Conservation (phyloP, 2,113 vertebrate species). For the Aepyceros melampus region DNA sequence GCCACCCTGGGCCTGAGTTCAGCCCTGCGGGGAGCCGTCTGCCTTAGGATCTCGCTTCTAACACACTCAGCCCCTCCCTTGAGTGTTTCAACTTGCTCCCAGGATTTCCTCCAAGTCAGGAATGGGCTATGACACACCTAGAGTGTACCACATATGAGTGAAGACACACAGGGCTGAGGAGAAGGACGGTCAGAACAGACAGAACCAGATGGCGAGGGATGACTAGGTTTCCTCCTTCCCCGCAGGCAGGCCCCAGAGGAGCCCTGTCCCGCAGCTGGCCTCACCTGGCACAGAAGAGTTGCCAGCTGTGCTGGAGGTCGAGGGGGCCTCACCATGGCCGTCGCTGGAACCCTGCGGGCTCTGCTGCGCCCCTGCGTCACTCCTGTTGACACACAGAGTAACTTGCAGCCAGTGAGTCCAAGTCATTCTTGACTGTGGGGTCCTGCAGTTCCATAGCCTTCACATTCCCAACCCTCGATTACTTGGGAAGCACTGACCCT, state of each 20-base stretch:
- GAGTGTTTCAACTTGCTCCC: background rate
- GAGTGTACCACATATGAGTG: background rate
- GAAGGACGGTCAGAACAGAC: background rate
- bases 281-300: constrained; percentile 85
- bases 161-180: background rate
- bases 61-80: background rate
- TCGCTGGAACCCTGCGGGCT: constrained; percentile 31
- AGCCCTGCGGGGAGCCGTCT: background rate
- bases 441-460: background rate
- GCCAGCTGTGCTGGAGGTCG: constrained; percentile 66
- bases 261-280: background rate
- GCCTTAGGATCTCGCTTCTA: background rate
- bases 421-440: background rate
- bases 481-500: background rate
- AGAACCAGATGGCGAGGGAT: background rate
- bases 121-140: background rate
- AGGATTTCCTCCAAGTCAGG: background rate
- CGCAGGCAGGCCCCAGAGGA: background rate
- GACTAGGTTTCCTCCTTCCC: background rate
- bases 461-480: background rate
- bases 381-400: constrained; percentile 58
- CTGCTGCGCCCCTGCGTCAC: background rate
- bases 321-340: constrained; percentile 51
- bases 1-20: background rate
- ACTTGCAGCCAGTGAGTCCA: background rate